Conservation (phyloP, 2,113 vertebrate species). For the Hepsetus odoe region DNA sequence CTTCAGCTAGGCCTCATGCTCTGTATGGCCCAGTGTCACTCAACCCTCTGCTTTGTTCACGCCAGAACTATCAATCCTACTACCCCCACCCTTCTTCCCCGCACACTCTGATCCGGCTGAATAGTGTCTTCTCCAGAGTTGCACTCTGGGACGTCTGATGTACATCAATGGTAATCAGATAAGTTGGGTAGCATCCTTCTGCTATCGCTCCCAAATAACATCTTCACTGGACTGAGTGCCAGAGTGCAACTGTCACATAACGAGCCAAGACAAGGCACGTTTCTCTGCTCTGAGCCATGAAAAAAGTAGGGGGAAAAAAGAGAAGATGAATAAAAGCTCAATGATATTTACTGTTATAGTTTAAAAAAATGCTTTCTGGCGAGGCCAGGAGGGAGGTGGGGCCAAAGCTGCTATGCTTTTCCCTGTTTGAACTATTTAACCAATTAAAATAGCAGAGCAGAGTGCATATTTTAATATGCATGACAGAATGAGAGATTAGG, state of each 20-base stretch:
- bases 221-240: conserved; percentile 72
- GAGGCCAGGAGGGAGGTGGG: conserved; percentile 53
- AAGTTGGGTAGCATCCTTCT: conserved; percentile 76
- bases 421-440: conserved; percentile 70
- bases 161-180: conserved; percentile 77
- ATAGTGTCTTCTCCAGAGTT: conserved; percentile 57
- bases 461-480: conserved; percentile 69
- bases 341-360: conserved; percentile 63
- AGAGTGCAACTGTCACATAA: conserved; percentile 77
- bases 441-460: conserved; percentile 72
- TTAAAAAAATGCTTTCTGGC: conserved; percentile 62
- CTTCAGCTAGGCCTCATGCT: conserved; percentile 74
- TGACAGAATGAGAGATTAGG: conserved; percentile 66
- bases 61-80: conserved; percentile 42
- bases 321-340: conserved; percentile 45
- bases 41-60: conserved; percentile 70
- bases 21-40: conserved; percentile 67
- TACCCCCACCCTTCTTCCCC: conserved; percentile 26
- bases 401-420: conserved; percentile 44
- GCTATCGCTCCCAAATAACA: conserved; percentile 72
- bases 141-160: conserved; percentile 68
- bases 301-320: conserved; percentile 50
- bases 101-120: background rate
- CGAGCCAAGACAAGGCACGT: conserved; percentile 61
- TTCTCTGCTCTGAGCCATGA: conserved; percentile 61